A percentile compares a stretch with the other conserved stretches of the same genome.
phyloP scores from a whole-genome alignment of 1,140 invertebrate species.

The Conopomorpha cramerella region DNA sequence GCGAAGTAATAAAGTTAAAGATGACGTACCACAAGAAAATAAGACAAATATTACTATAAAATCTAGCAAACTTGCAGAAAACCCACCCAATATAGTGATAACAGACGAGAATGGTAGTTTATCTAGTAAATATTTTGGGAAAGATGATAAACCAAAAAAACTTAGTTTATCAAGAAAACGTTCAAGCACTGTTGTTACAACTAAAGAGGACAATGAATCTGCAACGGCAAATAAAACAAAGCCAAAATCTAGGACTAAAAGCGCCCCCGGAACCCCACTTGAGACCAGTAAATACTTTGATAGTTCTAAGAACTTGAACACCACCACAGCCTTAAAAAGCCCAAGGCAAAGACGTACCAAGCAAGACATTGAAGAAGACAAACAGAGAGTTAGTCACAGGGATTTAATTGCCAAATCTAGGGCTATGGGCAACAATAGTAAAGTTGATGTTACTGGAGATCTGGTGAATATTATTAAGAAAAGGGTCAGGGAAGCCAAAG shows the following conservation, averaged over 20 bases:
- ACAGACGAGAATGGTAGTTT: conserved; percentile 18
- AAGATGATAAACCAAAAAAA: conserved; percentile 7
- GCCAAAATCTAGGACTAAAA: conserved; percentile 25
- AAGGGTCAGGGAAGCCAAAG: conserved; percentile 47
- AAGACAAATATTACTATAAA: neutral
- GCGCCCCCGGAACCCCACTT: conserved; percentile 16
- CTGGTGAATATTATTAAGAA: conserved; percentile 52
- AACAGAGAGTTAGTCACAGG: conserved; percentile 36
- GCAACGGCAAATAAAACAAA: conserved; percentile 3
- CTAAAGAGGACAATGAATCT: conserved; percentile 7
- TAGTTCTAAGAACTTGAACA: conserved; percentile 7
- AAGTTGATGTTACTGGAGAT: conserved; percentile 48
- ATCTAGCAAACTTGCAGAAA: neutral
- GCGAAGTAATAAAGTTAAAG: neutral
- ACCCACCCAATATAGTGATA: conserved; percentile 8
- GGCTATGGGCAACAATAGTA: conserved; percentile 18
- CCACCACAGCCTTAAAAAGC: conserved; percentile 8
- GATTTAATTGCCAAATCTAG: conserved; percentile 26
- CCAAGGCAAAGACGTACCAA: conserved; percentile 7
- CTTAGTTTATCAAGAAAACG: conserved; percentile 21
- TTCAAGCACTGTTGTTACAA: conserved; percentile 18
- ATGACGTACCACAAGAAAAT: neutral
- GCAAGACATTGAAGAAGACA: conserved; percentile 16
- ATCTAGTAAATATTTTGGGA: conserved; percentile 35
- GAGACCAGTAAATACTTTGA: conserved; percentile 43